Base-by-base conservation (phyloP, 2,888 invertebrate genomes). In the Troglohyphantes excavatus region DNA sequence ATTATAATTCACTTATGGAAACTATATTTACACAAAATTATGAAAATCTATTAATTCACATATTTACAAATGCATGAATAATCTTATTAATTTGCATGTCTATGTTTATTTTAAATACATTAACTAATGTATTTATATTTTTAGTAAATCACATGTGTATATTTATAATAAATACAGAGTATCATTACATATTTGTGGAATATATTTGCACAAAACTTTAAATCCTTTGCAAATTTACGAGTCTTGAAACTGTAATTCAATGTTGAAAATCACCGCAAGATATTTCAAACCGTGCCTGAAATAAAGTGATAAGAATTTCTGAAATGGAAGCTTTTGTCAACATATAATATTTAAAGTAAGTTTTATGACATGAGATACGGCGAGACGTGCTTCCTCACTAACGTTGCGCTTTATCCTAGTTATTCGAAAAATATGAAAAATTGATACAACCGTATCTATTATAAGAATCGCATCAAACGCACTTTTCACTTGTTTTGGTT, bases 311-410 rank as follows among this genome's bases (percentile, higher is more conserved):
- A 65, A 27, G 27, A 65, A 17, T 27, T 5, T 5, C 26, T n/a
- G 29, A 65, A 65, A 27, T 17, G 65, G 29, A 65, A 17, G 29
- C 65, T 73, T 53, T 73, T 53, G 73, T 46, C 46, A 53, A 46
- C 73, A 73, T 53, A 73, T 73, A 46, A 73, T 46, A 73, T 53
- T 46, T 23, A 73, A 73, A 73, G 73, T 53, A 17, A 46, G 73
- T 73, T 73, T 73, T 73, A 26, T 46, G 53, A 23, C 46, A n/a
- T n/a, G 19, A 26, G 26, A 73, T 46, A 73, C 13, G 23, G 26
- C 11, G 7, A 17, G 17, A 46, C 73, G 73, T 73, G 73, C 46
- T 9, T 43, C 17, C 23, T 7, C 73, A 53, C 46, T 53, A 73
- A 73, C n/a, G 46, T 26, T 46, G 17, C 26, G 73, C 26, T 13